Base-by-base conservation (phyloP, 2,113 vertebrate genomes). In the Clinocottus analis region DNA sequence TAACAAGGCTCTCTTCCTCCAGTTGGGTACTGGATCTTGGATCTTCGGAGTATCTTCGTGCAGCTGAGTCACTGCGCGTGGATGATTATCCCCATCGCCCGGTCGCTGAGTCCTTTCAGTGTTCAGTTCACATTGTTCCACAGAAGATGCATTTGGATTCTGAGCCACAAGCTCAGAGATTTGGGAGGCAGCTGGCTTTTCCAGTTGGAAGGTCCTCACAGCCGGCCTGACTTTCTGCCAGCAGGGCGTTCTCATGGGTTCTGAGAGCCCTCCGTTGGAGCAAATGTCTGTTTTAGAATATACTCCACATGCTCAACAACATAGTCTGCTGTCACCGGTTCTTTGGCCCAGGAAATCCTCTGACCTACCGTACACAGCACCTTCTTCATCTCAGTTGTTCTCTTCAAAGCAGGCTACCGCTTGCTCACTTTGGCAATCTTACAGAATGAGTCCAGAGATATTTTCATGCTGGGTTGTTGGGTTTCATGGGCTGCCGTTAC, bases 271-370 rank as follows among this genome's bases (percentile, higher is more conserved):
- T 87, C 49, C 75, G 93, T 3, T 99, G 74, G 66, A 99, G 91
- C 1, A 90, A 68, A 2, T 75, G 23, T 0, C 80, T 99, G 88
- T 70, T 95, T 91, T 43, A 99, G 92, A 51, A 99, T 95, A 77
- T 98, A 97, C 0, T 91, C 95, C 0, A 96, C 37, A 60, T 96
- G 94, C n/a, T 65, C 90, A 12, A 94, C 88, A 49, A 98, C 95
- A 0, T 86, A 94, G 1, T 90, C 92, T 8, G 89, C n/a, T n/a
- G n/a, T n/a, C n/a, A n/a, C n/a, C n/a, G 93, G 77, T 0, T 90
- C 89, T 3, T 64, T 88, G 59, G 97, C 61, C 98, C 98, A 99
- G 10, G 96, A 92, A 19, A 99, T 95, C 85, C 95, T 94, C 6
- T 84, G 80, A 0, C 96, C 96, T 87, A 99, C 95, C 16, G 85